phyloP scores from a whole-genome alignment of 2,888 invertebrate species.

The Melikaiella ostensackeni region DNA sequence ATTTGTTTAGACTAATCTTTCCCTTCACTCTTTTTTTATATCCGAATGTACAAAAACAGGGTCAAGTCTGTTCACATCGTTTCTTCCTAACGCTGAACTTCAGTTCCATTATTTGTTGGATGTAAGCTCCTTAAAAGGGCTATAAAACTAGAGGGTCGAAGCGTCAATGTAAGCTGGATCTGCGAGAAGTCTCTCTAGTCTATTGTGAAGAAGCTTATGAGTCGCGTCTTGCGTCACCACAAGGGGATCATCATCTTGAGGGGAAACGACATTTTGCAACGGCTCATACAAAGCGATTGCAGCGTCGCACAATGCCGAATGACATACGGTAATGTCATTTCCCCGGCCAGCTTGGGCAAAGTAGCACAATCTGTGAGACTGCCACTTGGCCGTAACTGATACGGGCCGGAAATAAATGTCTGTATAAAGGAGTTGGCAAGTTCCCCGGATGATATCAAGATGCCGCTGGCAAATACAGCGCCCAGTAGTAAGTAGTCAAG shows the following conservation, averaged over 20 bases:
- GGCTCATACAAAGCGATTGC: conserved; percentile 57
- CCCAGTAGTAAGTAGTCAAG: conserved; percentile 55
- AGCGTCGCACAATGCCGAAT: conserved; percentile 61
- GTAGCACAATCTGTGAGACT: conserved; percentile 70
- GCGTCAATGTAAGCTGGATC: conserved; percentile 11
- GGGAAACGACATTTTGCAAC: conserved; percentile 37
- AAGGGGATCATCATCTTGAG: conserved; percentile 31
- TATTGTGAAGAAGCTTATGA: conserved; percentile 26
- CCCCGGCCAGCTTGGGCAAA: conserved; percentile 59
- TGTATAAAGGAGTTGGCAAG: conserved; percentile 73
- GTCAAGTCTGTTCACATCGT: not conserved
- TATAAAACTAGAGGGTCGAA: conserved; percentile 23
- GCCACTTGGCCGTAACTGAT: conserved; percentile 69
- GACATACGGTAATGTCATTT: conserved; percentile 65
- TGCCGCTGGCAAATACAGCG: conserved; percentile 67
- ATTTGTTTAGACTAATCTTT: not conserved
- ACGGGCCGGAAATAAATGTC: conserved; percentile 71
- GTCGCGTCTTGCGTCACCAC: conserved; percentile 40
- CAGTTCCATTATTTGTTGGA: conserved; percentile 19
- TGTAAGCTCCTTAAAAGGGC: conserved; percentile 26
- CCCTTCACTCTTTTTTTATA: not conserved
- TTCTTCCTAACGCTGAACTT: not conserved
- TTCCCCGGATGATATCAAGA: conserved; percentile 71
- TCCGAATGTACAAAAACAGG: not conserved
- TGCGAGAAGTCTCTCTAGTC: not conserved